phyloP scores from a whole-genome alignment of 2,113 vertebrate genomes.

The Helogale parvula region DNA sequence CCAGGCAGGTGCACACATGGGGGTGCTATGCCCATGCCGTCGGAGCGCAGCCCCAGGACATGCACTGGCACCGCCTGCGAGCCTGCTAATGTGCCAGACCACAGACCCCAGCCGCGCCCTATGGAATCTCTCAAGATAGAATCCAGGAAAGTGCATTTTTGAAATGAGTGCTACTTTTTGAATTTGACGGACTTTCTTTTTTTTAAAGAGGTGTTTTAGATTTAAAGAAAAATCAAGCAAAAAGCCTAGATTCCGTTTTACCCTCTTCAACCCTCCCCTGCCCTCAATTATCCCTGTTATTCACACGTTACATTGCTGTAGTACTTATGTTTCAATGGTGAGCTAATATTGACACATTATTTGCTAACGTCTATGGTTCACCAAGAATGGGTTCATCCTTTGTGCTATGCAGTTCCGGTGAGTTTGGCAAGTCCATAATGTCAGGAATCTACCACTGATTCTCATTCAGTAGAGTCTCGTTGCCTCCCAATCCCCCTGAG shows the following conservation, averaged over 20 bases:
- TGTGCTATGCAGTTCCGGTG: not conserved
- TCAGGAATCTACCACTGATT: not conserved
- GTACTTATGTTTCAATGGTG: not conserved
- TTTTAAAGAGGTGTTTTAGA: not conserved
- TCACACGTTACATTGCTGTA: not conserved
- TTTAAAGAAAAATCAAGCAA: not conserved
- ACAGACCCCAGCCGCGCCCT: too few species aligned
- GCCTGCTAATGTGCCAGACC: not conserved
- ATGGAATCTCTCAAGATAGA: not conserved
- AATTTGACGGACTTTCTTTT: not conserved
- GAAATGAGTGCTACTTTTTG: not conserved
- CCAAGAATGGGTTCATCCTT: not conserved
- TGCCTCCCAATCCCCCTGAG: not conserved
- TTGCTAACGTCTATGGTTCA: not conserved
- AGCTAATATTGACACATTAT: not conserved
- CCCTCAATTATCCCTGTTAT: not conserved
- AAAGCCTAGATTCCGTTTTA: not conserved
- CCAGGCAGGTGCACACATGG: not conserved
- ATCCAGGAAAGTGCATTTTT: not conserved
- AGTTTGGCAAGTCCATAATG: not conserved
- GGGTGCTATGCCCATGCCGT: not conserved
- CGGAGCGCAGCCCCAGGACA: rapidly evolving
- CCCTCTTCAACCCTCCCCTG: too few species aligned
- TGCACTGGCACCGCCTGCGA: rapidly evolving
- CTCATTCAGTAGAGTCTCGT: not conserved